These are phyloP conservation scores for Labroides dimidiatus DNA, from an alignment of 2,797 vertebrate species.

Conservation along the genomic window DNA sequence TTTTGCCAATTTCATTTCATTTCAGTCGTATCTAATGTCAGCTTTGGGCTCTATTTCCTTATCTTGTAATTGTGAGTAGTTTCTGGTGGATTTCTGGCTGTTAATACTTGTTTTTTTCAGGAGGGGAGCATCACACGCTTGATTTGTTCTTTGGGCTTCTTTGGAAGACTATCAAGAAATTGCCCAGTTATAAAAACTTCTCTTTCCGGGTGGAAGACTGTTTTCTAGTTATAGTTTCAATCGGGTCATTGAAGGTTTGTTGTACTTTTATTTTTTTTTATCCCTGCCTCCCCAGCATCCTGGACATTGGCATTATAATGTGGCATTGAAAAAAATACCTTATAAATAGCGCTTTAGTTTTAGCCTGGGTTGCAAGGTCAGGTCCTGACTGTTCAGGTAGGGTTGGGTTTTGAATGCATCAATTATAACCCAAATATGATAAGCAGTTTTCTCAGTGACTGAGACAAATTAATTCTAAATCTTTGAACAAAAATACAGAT, in stretches of 20 bases:
- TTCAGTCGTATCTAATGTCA: background rate
- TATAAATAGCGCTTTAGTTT: too few relatives aligned
- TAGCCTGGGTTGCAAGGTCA: too few relatives aligned
- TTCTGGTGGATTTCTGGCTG: background rate
- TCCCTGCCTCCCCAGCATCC: conserved; percentile 29
- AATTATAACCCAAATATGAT: too few relatives aligned
- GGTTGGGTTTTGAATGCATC: too few relatives aligned
- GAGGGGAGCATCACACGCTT: background rate
- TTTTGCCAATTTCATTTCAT: conserved; percentile 5
- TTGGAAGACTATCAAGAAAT: background rate
- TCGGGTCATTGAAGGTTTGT: too few relatives aligned
- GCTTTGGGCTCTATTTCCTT: background rate
- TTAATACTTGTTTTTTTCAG: background rate
- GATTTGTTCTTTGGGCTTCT: background rate
- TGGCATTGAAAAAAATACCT: too few relatives aligned
- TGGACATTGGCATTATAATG: conserved; percentile 20
- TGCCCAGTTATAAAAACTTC: background rate
- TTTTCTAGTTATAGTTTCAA: background rate
- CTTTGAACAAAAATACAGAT: too few relatives aligned
- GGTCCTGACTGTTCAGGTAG: too few relatives aligned
- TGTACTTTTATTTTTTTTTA: background rate
- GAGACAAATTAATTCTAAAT: too few relatives aligned
- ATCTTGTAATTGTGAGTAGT: background rate
- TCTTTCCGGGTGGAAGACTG: background rate
- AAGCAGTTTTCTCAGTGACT: too few relatives aligned